Evolutionary conservation across 2,888 invertebrate species (phyloP), one percentile per base, ranked within the genome.

Genomic region (Cosmorhoe ocellata): DNA sequence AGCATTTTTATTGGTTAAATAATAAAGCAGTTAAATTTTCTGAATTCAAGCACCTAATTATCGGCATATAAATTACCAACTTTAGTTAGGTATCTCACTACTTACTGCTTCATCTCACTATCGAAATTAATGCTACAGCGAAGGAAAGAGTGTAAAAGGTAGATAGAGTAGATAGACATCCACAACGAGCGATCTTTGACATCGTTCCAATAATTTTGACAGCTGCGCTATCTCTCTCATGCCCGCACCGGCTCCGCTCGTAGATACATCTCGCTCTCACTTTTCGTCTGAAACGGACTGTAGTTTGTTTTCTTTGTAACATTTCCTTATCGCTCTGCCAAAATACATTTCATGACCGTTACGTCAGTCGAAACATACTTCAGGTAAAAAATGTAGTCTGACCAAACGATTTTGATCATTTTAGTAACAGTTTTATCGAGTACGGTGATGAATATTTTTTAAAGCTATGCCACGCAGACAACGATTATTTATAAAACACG

Each of bases 301-400:
- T 84, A 87, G 84, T 89, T 88, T 88, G 84, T 90, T 90, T 89
- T 88, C 88, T 88, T 86, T 83, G 84, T 87, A 85, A 85, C 87
- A 87, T 90, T 90, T 90, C 85, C 90, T 91, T 90, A 90, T 91
- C 90, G 84, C 76, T 74, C 79, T 89, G 89, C 90, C 88, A 90
- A 90, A 90, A 91, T 88, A 87, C 84, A 81, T 85, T 87, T 82
- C 87, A 86, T 83, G 87, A 84, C 84, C 79, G 79, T 89, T 87
- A 87, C 82, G 79, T 86, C 86, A 87, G 78, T 78, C 72, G 77
- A 81, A 82, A 84, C 80, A 83, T 84, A 83, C 79, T 86, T 85
- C 86, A 88, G 85, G 88, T 88, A 78, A 79, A 84, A 24, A 81
- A 76, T 82, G 58, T 83, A 80, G 68, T 54, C 41, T 67, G 79